A percentile compares a stretch with the other conserved stretches of the same genome.
Conservation (phyloP, 2,113 vertebrate species). For the Saguinus midas region DNA sequence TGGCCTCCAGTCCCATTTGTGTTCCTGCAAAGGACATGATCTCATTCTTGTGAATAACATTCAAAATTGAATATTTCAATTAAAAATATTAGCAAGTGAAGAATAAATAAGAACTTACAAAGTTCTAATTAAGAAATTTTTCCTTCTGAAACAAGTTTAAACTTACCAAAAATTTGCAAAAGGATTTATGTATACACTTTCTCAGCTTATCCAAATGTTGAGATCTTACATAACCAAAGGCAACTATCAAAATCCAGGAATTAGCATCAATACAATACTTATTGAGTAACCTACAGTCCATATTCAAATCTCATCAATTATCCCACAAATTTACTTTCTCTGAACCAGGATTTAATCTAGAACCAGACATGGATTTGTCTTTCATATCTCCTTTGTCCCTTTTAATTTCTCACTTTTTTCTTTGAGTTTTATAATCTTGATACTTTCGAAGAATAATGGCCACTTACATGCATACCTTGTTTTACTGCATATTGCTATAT, state of each 20-base stretch:
- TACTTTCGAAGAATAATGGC: not conserved
- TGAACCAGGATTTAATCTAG: not conserved
- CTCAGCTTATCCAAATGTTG: not conserved
- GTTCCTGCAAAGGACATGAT: too few species aligned
- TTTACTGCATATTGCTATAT: not conserved
- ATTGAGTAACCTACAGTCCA: not conserved
- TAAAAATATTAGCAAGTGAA: not conserved
- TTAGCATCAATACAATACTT: not conserved
- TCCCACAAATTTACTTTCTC: not conserved
- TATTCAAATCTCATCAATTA: not conserved
- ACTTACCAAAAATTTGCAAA: not conserved
- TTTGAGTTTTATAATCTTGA: not conserved
- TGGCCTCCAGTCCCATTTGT: too few species aligned
- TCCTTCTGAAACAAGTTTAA: not conserved
- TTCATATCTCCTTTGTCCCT: not conserved
- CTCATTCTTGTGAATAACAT: not conserved
- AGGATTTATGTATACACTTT: not conserved
- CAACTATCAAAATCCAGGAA: not conserved
- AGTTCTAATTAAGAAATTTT: not conserved
- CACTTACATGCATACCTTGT: not conserved
- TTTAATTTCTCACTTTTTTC: not conserved
- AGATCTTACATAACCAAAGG: not conserved
- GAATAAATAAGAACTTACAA: not conserved
- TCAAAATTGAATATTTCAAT: not conserved
- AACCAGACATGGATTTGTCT: not conserved